Evolutionary conservation across 2,888 invertebrate species (phyloP).

Genomic region (Acrobasis consociella): DNA sequence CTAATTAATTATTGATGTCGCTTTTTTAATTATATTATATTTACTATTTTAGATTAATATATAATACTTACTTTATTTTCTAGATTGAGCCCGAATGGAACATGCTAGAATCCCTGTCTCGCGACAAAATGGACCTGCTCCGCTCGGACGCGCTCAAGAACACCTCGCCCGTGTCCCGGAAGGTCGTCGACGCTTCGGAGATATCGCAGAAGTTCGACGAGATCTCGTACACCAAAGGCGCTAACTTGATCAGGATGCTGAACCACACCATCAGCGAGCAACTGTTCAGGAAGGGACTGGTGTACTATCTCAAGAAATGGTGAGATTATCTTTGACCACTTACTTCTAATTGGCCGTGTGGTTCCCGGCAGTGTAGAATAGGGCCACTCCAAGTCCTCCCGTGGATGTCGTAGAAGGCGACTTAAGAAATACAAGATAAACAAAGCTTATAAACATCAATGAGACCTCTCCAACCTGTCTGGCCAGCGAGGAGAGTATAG

Average conservation of each 20-base stretch:
- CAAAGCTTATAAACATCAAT: no score
- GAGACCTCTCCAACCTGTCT: no score
- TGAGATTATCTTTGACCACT: conserved; percentile 49
- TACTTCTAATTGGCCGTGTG: no score
- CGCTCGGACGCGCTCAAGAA: conserved; percentile 79
- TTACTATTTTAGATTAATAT: no score
- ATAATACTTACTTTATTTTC: not conserved
- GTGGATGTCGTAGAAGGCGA: no score
- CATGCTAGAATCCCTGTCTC: conserved; percentile 77
- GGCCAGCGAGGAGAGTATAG: no score
- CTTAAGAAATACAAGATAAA: no score
- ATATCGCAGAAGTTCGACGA: conserved; percentile 84
- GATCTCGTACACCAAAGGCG: conserved; percentile 82
- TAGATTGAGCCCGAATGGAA: conserved; percentile 83
- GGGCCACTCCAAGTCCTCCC: no score
- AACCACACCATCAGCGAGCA: conserved; percentile 79
- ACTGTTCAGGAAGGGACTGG: conserved; percentile 78
- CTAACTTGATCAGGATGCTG: conserved; percentile 83
- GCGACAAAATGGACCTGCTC: conserved; percentile 81
- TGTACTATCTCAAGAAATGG: conserved; percentile 81
- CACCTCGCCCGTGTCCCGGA: conserved; percentile 79
- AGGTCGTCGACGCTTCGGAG: conserved; percentile 77
- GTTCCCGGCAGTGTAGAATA: no score
- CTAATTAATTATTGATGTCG: no score
- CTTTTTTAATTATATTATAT: no score